phyloP scores from a whole-genome alignment of 2,888 invertebrate genomes.

The Drosophila leonis region DNA sequence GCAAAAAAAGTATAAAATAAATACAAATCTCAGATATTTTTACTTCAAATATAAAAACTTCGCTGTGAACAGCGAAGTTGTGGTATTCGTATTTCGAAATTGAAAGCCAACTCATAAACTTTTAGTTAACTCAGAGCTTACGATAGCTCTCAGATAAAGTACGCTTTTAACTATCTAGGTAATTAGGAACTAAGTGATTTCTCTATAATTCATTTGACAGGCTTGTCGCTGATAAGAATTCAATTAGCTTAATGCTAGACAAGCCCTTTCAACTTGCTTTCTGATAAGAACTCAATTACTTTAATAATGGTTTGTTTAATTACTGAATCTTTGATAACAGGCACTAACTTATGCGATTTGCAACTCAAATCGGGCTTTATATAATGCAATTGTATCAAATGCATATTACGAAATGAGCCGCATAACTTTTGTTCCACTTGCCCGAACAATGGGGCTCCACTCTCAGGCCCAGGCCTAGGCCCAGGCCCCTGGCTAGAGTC shows the following conservation, averaged over 20 bases:
- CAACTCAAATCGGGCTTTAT: neutral
- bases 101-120: no score
- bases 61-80: neutral
- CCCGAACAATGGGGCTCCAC: conserved; percentile 31
- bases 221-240: conserved; percentile 23
- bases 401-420: neutral
- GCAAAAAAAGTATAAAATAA: neutral
- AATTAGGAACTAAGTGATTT: neutral
- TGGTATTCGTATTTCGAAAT: neutral
- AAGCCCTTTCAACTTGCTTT: neutral
- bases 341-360: conserved; percentile 1
- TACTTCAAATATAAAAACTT: neutral
- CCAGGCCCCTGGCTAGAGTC: neutral
- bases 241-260: conserved; percentile 38
- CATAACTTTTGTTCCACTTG: conserved; percentile 8
- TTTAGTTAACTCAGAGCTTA: neutral
- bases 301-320: conserved; percentile 1
- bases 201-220: conserved; percentile 20
- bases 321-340: neutral
- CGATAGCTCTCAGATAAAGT: neutral
- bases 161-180: neutral
- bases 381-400: conserved; percentile 1
- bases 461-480: conserved; percentile 23
- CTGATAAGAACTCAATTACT: conserved; percentile 40
- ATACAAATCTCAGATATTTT: neutral